A percentile compares a stretch with the other conserved stretches of the same genome.
Conservation (phyloP, 64 coral and sea anemone genomes). For the Catalaphyllia jardinei region DNA sequence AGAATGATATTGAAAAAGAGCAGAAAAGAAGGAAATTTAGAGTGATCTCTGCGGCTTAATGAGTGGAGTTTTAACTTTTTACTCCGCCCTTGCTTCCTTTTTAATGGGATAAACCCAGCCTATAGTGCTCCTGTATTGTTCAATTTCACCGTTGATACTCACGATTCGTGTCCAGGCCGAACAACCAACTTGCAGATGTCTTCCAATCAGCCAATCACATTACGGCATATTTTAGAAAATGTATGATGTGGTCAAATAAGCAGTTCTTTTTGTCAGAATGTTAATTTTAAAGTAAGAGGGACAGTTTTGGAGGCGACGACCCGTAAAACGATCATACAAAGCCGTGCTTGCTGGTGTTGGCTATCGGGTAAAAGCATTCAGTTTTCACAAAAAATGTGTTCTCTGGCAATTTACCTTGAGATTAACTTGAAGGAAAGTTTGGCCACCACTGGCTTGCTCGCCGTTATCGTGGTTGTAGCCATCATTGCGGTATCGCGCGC, state of each 20-base stretch:
- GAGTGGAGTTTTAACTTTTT: background rate
- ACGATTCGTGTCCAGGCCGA: no score
- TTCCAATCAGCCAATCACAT: conserved; percentile 11
- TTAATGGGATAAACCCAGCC: background rate
- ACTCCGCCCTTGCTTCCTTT: background rate
- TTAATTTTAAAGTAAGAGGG: background rate
- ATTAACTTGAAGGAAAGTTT: background rate
- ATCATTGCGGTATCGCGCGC: background rate
- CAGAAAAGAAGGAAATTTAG: background rate
- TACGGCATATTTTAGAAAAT: background rate
- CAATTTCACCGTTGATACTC: background rate
- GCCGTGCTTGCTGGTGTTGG: no score
- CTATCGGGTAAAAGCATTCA: no score
- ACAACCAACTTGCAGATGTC: background rate
- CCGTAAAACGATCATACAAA: no score
- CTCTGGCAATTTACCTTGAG: background rate
- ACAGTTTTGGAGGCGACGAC: no score
- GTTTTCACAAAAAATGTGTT: background rate
- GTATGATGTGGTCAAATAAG: conserved; percentile 1
- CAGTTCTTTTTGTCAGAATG: background rate
- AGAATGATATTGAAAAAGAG: background rate
- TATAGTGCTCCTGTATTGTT: background rate
- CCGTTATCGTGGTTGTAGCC: background rate
- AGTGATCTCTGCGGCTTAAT: background rate
- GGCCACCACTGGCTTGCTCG: background rate